Percentiles rank a stretch among this genome's conserved stretches.
Evolutionary conservation across 1,140 invertebrate genomes (phyloP).

Genomic region (Anastrepha ludens): DNA sequence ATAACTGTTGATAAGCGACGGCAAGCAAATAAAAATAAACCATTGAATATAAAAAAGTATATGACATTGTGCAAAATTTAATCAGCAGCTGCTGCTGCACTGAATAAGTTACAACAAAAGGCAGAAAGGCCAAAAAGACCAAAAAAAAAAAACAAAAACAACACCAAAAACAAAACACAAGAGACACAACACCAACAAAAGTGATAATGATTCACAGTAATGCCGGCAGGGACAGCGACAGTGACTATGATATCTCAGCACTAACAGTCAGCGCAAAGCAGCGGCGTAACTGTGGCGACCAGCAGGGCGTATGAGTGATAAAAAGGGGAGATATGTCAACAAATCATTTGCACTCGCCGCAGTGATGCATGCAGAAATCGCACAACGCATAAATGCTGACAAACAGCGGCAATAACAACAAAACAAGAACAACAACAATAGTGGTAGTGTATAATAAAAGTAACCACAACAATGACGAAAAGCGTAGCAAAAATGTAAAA

Average conservation of each 20-base stretch:
- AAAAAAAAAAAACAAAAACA: too few relatives aligned
- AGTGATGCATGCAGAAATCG: conserved; percentile 37
- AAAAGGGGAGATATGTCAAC: conserved; percentile 49
- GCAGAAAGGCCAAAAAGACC: too few relatives aligned
- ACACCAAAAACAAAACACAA: neutral
- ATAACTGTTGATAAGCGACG: conserved; percentile 29
- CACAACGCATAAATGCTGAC: conserved; percentile 9
- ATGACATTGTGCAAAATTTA: conserved; percentile 44
- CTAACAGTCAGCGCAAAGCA: neutral
- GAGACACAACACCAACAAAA: neutral
- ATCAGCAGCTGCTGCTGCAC: conserved; percentile 5
- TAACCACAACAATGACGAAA: conserved; percentile 19
- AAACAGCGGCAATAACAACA: neutral
- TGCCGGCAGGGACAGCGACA: neutral
- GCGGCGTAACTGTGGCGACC: neutral
- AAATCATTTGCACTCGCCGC: conserved; percentile 48
- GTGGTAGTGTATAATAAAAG: conserved; percentile 2
- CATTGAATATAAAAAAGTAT: conserved; percentile 23
- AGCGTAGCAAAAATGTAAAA: neutral
- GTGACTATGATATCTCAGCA: neutral
- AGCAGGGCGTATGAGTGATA: conserved; percentile 52
- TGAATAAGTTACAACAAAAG: neutral
- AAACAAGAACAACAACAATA: neutral
- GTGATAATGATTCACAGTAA: conserved; percentile 9
- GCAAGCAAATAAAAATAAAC: conserved; percentile 35